phyloP scores from a whole-genome alignment of 2,113 vertebrate genomes.

The Sciurus niger region DNA sequence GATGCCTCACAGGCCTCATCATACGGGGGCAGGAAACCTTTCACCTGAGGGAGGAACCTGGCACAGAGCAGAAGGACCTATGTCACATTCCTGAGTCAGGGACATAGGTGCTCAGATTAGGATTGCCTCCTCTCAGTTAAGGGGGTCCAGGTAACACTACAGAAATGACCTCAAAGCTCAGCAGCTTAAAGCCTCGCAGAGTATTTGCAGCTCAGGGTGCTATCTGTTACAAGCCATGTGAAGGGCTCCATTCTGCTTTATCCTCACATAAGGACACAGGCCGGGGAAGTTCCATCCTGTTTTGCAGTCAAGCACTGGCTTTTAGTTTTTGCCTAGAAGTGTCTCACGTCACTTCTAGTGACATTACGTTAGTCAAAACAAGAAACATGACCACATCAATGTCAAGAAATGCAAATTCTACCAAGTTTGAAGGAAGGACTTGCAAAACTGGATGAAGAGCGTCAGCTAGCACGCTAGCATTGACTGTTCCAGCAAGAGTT shows the following conservation, averaged over 20 bases:
- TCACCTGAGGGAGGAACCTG: neutral
- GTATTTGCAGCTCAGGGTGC: neutral
- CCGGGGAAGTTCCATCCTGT: neutral
- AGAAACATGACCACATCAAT: neutral
- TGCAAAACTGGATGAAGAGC: neutral
- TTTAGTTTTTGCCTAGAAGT: neutral
- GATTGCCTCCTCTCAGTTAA: neutral
- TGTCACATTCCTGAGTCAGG: neutral
- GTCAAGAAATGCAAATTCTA: neutral
- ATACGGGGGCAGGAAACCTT: neutral
- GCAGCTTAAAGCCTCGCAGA: neutral
- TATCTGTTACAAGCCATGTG: neutral
- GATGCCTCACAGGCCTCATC: neutral
- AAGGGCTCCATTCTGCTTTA: neutral
- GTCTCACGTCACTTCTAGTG: neutral
- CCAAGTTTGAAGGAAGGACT: neutral
- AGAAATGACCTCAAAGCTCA: neutral
- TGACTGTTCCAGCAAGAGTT: too few relatives aligned
- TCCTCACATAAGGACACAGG: neutral
- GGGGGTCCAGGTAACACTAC: neutral
- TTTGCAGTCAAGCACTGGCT: neutral
- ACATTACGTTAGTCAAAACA: neutral
- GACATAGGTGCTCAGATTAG: neutral
- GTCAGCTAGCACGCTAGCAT: accelerated
- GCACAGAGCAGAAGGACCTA: neutral